Conservation (phyloP, 2,113 vertebrate genomes). For the Nycticorax nycticorax region DNA sequence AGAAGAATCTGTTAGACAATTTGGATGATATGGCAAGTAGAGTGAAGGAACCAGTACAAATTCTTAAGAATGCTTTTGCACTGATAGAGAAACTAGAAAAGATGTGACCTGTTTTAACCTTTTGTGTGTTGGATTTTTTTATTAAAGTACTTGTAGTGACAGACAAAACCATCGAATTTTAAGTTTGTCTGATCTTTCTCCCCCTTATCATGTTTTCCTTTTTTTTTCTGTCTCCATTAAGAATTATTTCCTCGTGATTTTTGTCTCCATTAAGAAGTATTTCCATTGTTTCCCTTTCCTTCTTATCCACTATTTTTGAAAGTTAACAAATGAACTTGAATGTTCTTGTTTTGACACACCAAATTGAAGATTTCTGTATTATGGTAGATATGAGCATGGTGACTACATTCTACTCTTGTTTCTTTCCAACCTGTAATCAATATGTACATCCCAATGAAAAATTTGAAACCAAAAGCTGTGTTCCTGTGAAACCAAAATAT, state of each 20-base stretch:
- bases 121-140: neutral
- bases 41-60: neutral
- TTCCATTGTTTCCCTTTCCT: neutral
- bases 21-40: neutral
- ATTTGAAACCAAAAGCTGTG: neutral
- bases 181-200: neutral
- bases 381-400: rapidly evolving
- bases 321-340: neutral
- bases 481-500: neutral
- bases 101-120: neutral
- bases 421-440: neutral
- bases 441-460: neutral
- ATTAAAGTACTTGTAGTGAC: neutral
- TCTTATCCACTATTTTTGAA: neutral
- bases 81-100: neutral
- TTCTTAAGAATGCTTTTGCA: neutral
- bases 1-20: neutral
- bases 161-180: neutral
- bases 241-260: neutral
- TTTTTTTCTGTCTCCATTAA: neutral
- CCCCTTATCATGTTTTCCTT: neutral
- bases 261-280: neutral
- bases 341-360: neutral
- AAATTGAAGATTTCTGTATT: neutral
- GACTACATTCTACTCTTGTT: neutral